A percentile compares a stretch with the other conserved stretches of the same genome.
phyloP scores from a whole-genome alignment of 2,113 vertebrate genomes.

The Numida meleagris region DNA sequence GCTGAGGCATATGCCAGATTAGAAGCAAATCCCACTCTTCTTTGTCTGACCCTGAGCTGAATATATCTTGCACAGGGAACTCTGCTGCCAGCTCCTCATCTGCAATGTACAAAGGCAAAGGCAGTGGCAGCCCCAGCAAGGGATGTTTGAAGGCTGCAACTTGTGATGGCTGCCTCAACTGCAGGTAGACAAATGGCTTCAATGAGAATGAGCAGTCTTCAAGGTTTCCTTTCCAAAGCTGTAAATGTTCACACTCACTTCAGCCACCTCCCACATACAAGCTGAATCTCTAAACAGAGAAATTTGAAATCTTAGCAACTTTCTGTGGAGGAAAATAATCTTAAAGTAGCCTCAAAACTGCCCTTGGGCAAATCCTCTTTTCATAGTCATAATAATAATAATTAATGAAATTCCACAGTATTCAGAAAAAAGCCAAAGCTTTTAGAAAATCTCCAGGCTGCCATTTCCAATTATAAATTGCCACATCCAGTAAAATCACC shows the following conservation, averaged over 20 bases:
- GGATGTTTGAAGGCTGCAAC: not conserved
- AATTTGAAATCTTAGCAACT: conserved; percentile 70
- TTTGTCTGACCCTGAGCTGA: not conserved
- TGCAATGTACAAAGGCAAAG: not conserved
- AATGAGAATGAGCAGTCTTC: conserved; percentile 45
- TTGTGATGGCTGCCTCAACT: conserved; percentile 62
- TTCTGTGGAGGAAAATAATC: conserved; percentile 43
- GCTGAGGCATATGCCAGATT: too few species aligned
- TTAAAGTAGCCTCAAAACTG: conserved; percentile 70
- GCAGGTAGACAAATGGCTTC: conserved; percentile 47
- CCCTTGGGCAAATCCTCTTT: conserved; percentile 79
- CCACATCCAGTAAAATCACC: conserved; percentile 46
- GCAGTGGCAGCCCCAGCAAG: not conserved
- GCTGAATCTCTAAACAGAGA: conserved; percentile 57
- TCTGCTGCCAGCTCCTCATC: not conserved
- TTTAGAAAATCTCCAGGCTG: conserved; percentile 59
- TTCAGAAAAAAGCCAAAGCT: conserved; percentile 55
- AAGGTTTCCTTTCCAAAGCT: conserved; percentile 35
- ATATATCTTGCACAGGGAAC: not conserved
- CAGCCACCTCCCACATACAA: conserved; percentile 55
- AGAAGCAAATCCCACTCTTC: not conserved
- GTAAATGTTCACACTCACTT: not conserved
- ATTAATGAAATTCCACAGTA: conserved; percentile 69
- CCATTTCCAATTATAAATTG: conserved; percentile 59
- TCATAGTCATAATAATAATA: conserved; percentile 79